Conservation (phyloP, 2,888 invertebrate genomes). For the Nomada ferruginata region DNA sequence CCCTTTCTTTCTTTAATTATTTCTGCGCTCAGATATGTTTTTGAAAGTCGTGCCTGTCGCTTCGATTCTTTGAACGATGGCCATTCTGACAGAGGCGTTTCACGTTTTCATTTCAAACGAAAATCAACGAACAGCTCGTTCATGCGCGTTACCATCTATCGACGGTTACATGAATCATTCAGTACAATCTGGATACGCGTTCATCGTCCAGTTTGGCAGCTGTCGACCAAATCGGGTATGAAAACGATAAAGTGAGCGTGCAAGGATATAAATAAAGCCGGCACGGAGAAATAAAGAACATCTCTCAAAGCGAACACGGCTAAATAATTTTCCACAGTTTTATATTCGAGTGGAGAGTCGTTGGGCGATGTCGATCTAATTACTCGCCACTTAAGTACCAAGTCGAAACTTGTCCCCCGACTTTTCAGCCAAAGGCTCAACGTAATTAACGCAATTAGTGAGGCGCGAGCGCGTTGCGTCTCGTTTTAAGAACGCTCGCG, state of each 20-base stretch:
- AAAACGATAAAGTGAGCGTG: constrained; percentile 14
- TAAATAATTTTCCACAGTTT: constrained; percentile 11
- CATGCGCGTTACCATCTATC: constrained; percentile 49
- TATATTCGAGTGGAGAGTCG: constrained; percentile 21
- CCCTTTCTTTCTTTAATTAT: too few species aligned
- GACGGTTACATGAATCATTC: constrained; percentile 61
- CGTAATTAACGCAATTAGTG: constrained; percentile 33
- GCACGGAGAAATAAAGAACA: background rate
- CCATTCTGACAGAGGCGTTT: too few species aligned
- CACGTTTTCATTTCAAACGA: constrained; percentile 7
- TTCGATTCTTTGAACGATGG: background rate
- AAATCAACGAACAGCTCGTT: constrained; percentile 15
- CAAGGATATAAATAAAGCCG: background rate
- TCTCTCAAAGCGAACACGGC: background rate
- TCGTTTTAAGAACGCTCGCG: constrained; percentile 25
- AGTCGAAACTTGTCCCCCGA: background rate
- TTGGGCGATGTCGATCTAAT: constrained; percentile 28
- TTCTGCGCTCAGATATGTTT: background rate
- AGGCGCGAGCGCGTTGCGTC: constrained; percentile 12
- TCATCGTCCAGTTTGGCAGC: constrained; percentile 16
- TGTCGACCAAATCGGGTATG: constrained; percentile 23
- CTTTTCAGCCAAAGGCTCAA: background rate
- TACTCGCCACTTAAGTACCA: constrained; percentile 10
- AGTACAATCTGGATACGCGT: constrained; percentile 54
- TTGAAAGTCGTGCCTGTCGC: too few species aligned